These are phyloP conservation scores for Amblyornis subalaris DNA, from an alignment of 2,113 vertebrate species.

Conservation along the genomic window DNA sequence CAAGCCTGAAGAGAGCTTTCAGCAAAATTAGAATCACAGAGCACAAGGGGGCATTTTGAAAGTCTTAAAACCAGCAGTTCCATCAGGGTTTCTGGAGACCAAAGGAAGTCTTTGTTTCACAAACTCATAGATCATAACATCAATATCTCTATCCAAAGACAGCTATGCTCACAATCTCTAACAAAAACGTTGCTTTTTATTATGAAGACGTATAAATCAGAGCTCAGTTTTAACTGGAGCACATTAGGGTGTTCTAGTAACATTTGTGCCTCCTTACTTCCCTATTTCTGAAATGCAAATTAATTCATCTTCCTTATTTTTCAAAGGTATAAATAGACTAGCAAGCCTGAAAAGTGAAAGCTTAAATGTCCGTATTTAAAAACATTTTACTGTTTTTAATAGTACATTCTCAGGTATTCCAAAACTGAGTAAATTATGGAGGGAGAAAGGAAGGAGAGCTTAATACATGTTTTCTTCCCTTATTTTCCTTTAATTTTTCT, in stretches of 20 bases:
- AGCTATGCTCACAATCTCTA: background rate
- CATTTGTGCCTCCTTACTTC: background rate
- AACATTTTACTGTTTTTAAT: background rate
- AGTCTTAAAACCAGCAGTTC: background rate
- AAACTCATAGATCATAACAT: background rate
- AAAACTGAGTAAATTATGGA: background rate
- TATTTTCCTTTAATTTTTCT: background rate
- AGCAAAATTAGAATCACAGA: background rate
- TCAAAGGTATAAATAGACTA: background rate
- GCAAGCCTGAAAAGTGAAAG: background rate
- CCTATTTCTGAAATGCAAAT: background rate
- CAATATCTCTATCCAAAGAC: background rate
- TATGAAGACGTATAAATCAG: background rate
- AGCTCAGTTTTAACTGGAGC: background rate
- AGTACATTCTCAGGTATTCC: background rate
- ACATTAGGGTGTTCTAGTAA: background rate
- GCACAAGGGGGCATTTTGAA: background rate
- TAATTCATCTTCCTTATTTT: background rate
- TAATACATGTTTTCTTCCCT: background rate
- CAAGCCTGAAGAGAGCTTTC: background rate
- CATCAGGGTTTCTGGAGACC: background rate
- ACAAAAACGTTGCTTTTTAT: background rate
- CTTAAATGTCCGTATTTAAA: background rate
- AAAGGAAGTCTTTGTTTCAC: background rate
- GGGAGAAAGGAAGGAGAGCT: background rate